Conservation (phyloP, 2,888 invertebrate species). For the Anagyrus pseudococci region DNA sequence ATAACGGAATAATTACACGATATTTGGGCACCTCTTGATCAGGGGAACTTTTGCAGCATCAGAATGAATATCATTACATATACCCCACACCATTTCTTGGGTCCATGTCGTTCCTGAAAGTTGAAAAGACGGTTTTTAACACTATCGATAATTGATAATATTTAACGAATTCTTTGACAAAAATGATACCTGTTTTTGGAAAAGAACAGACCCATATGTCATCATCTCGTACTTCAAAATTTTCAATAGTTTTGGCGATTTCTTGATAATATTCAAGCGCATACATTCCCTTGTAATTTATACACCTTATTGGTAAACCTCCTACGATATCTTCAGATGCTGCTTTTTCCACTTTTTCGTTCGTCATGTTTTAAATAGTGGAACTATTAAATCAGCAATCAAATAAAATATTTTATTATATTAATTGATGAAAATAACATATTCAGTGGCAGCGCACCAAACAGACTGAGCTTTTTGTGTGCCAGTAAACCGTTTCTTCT, state of each 20-base stretch:
- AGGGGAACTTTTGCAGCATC: conserved; percentile 65
- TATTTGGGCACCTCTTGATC: conserved; percentile 72
- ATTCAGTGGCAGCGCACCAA: not conserved
- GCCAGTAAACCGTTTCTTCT: not conserved
- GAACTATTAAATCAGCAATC: not conserved
- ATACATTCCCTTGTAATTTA: not conserved
- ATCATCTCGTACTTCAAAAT: conserved; percentile 63
- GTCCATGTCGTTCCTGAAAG: conserved; percentile 77
- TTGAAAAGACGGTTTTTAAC: not conserved
- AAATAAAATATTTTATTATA: no score
- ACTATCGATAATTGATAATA: no score
- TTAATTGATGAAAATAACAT: not conserved
- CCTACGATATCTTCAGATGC: not conserved
- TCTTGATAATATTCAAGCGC: not conserved
- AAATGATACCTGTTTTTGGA: conserved; percentile 64
- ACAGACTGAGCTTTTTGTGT: not conserved
- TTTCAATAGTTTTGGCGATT: conserved; percentile 54
- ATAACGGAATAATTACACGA: conserved; percentile 68
- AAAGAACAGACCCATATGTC: conserved; percentile 67
- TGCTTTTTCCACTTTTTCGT: not conserved
- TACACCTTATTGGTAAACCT: not conserved
- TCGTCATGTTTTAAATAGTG: not conserved
- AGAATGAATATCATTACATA: conserved; percentile 70
- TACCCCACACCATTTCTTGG: conserved; percentile 75
- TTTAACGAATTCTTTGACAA: no score